Percentiles rank a stretch among this genome's conserved stretches.
phyloP scores from a whole-genome alignment of 1,140 invertebrate species.

The Agrypnia vestita region DNA sequence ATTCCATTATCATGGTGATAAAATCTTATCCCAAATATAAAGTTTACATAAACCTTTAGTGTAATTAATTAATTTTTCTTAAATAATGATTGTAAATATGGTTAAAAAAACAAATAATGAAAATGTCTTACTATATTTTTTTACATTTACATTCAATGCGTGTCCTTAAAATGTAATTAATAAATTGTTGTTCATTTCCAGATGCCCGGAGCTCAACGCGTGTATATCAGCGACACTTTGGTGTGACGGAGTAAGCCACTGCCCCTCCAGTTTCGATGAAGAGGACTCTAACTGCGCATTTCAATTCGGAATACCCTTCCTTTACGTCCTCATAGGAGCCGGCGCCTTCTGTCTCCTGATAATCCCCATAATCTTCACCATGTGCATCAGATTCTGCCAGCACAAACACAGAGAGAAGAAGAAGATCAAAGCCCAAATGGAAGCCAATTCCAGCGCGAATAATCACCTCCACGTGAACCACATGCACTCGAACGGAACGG shows the following conservation, averaged over 20 bases:
- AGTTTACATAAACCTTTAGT: no score
- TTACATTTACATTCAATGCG: no score
- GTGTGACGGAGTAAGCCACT: conserved; percentile 83
- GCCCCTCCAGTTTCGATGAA: conserved; percentile 84
- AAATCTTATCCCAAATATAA: no score
- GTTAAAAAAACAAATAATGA: no score
- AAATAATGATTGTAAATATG: no score
- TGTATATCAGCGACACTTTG: conserved; percentile 82
- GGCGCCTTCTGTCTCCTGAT: conserved; percentile 73
- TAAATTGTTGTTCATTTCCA: conserved; percentile 64
- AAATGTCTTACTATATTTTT: no score
- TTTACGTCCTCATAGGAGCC: conserved; percentile 78
- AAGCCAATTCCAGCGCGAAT: conserved; percentile 68
- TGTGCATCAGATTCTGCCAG: conserved; percentile 77
- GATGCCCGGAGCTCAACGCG: conserved; percentile 81
- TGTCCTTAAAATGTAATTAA: no score
- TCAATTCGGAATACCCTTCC: conserved; percentile 78
- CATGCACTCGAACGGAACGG: conserved; percentile 71
- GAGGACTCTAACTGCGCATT: conserved; percentile 81
- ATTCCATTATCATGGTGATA: no score
- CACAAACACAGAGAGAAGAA: conserved; percentile 77
- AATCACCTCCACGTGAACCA: conserved; percentile 77
- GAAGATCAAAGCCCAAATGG: conserved; percentile 74
- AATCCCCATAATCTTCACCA: conserved; percentile 74
- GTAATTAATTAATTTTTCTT: no score